A percentile compares a stretch with the other conserved stretches of the same genome.
Evolutionary conservation across 2,888 invertebrate genomes (phyloP).

Genomic region (Craniophora ligustri): DNA sequence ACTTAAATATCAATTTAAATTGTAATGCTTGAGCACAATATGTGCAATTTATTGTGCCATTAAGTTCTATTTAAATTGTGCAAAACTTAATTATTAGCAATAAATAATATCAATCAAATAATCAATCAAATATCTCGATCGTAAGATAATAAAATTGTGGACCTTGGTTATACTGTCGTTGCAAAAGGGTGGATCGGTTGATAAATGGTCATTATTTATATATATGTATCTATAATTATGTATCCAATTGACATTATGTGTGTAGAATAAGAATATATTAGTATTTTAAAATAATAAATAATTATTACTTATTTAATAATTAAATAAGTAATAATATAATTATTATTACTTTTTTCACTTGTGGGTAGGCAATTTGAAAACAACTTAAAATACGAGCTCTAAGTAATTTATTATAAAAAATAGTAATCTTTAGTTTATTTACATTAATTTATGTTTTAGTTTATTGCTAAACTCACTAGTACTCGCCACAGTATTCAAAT

Average conservation of each 20-base stretch:
- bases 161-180: slow-evolving; percentile 41
- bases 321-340: no score
- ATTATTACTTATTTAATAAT: no score
- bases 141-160: slow-evolving; percentile 25
- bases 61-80: slow-evolving; percentile 10
- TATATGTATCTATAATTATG: slow-evolving; percentile 4
- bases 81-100: slow-evolving; percentile 35
- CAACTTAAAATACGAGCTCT: no score
- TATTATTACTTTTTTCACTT: no score
- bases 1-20: slow-evolving; percentile 42
- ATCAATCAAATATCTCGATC: slow-evolving; percentile 45
- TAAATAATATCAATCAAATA: slow-evolving; percentile 44
- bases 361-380: no score
- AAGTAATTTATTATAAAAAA: no score
- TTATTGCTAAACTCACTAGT: no score
- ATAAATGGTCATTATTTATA: slow-evolving; percentile 15
- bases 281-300: no score
- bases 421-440: no score
- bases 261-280: no score
- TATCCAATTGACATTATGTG: not conserved
- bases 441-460: no score
- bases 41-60: slow-evolving; percentile 38
- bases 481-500: no score
- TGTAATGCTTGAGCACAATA: slow-evolving; percentile 41
- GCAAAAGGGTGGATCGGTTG: slow-evolving; percentile 34